Percentiles rank a stretch among this genome's conserved stretches.
Conservation (phyloP, 1,140 invertebrate genomes). For the Drosophila nigromelanica region DNA sequence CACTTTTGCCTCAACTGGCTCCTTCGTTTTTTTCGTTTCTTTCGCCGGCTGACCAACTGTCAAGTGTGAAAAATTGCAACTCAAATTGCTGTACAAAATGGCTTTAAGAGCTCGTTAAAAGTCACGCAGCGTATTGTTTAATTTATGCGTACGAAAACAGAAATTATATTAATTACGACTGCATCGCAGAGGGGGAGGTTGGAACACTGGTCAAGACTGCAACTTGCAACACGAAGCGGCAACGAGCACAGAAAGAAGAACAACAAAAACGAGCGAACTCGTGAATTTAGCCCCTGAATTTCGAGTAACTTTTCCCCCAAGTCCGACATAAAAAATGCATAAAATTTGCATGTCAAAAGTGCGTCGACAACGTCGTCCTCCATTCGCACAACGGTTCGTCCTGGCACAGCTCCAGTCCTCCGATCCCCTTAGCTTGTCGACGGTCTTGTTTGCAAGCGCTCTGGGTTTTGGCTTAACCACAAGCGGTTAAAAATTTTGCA, state of each 20-base stretch:
- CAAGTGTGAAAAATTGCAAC: constrained; percentile 80
- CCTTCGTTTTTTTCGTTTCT: not conserved
- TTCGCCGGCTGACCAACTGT: constrained; percentile 58
- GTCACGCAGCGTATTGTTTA: constrained; percentile 74
- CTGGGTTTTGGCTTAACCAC: constrained; percentile 49
- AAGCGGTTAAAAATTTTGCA: constrained; percentile 69
- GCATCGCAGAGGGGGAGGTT: constrained; percentile 23
- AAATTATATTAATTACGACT: constrained; percentile 80
- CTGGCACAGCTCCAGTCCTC: not conserved
- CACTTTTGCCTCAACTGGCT: not conserved
- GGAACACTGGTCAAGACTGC: constrained; percentile 35
- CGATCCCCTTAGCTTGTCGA: constrained; percentile 24
- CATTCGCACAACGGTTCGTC: constrained; percentile 20
- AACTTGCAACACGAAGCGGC: constrained; percentile 34
- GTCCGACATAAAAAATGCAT: constrained; percentile 63
- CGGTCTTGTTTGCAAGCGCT: constrained; percentile 50
- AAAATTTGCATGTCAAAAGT: constrained; percentile 81
- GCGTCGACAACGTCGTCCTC: constrained; percentile 59
- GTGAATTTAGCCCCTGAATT: constrained; percentile 33
- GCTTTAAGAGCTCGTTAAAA: constrained; percentile 77
- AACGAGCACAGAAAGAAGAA: constrained; percentile 20
- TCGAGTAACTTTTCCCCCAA: constrained; percentile 35
- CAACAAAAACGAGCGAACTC: constrained; percentile 17
- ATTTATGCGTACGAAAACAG: constrained; percentile 76
- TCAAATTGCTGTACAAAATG: constrained; percentile 81